Evolutionary conservation across 1,140 invertebrate genomes (phyloP).

Genomic region (Arctopsyche grandis): DNA sequence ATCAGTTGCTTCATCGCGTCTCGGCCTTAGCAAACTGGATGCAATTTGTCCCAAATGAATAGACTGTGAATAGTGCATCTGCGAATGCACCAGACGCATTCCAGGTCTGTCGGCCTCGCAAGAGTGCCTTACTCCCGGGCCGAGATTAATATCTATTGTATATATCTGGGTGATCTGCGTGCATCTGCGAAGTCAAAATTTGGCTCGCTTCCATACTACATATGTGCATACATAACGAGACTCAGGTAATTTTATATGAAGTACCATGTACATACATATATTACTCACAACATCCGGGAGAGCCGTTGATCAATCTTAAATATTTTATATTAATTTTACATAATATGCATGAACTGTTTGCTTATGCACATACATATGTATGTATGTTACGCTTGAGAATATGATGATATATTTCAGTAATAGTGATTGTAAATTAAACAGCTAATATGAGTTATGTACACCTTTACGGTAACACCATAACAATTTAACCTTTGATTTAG

Average conservation of each 20-base stretch:
- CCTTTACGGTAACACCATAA: no score
- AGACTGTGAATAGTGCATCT: not conserved
- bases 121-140: not conserved
- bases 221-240: not conserved
- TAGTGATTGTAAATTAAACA: no score
- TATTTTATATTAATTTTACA: no score
- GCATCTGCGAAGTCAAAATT: not conserved
- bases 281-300: not conserved
- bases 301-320: no score
- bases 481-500: no score
- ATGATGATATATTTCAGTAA: no score
- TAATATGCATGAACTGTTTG: no score
- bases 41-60: conserved; percentile 16
- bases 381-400: no score
- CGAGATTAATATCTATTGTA: conserved; percentile 27
- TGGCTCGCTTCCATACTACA: conserved; percentile 14
- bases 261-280: not conserved
- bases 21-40: not conserved
- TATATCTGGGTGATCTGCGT: conserved; percentile 12
- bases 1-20: no score
- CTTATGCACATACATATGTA: no score
- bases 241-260: not conserved
- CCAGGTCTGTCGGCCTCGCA: not conserved
- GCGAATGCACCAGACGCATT: conserved; percentile 6
- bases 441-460: no score